These are phyloP conservation scores for Chorisops tibialis DNA, from an alignment of 2,888 invertebrate species.

Conservation along the genomic window DNA sequence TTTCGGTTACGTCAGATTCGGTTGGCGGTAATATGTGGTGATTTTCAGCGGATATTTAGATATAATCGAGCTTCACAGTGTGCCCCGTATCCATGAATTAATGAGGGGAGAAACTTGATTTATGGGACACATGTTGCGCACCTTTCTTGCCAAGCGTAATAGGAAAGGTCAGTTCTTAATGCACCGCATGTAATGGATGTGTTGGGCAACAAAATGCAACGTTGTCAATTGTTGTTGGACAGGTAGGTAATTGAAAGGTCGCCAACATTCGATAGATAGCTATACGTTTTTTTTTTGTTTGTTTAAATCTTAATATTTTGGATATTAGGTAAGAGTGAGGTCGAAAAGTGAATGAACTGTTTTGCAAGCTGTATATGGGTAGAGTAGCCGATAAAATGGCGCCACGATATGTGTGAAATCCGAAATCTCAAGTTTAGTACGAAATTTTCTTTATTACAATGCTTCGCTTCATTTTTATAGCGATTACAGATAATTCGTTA, in stretches of 20 bases:
- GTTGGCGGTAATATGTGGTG: too few relatives aligned
- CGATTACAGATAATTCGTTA: too few relatives aligned
- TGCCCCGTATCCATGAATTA: not conserved
- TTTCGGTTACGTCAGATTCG: not conserved
- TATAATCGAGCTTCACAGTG: too few relatives aligned
- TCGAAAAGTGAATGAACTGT: not conserved
- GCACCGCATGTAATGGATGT: constrained; percentile 1
- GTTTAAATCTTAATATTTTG: too few relatives aligned
- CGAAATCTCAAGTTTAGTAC: too few relatives aligned
- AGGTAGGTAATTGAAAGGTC: not conserved
- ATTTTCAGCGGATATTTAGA: too few relatives aligned
- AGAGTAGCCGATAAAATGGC: not conserved
- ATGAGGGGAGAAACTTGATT: constrained; percentile 1
- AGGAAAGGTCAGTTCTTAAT: constrained; percentile 4
- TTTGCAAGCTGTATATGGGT: not conserved
- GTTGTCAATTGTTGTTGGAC: not conserved
- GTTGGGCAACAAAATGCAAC: not conserved
- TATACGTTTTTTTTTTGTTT: too few relatives aligned
- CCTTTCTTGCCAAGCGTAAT: not conserved
- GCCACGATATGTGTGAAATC: too few relatives aligned
- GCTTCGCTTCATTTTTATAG: too few relatives aligned
- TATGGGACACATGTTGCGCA: not conserved
- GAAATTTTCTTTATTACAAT: too few relatives aligned
- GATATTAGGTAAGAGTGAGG: too few relatives aligned
- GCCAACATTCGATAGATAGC: not conserved